phyloP scores from a whole-genome alignment of 2,888 invertebrate species.

The Parnassius apollo region DNA sequence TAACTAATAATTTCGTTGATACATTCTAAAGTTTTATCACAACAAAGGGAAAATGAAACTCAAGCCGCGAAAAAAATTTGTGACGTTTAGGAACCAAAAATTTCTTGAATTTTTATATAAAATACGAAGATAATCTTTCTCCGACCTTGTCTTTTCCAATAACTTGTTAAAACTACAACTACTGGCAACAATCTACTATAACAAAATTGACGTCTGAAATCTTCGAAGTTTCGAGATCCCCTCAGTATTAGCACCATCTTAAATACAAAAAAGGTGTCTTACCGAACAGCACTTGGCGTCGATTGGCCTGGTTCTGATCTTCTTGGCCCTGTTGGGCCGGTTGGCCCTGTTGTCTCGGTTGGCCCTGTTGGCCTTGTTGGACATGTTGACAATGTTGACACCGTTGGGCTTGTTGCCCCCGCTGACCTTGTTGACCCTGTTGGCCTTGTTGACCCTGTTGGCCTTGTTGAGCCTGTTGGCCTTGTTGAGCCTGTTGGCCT shows the following conservation, averaged over 20 bases:
- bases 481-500: background rate
- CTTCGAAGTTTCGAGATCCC: background rate
- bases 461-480: background rate
- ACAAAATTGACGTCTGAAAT: background rate
- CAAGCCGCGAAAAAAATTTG: too few relatives aligned
- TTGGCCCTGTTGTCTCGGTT: background rate
- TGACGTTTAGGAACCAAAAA: too few relatives aligned
- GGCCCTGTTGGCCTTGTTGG: background rate
- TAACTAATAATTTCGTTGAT: too few relatives aligned
- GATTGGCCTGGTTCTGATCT: slow-evolving; percentile 35
- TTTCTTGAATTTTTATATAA: too few relatives aligned
- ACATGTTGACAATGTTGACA: too few relatives aligned
- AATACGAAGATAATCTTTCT: too few relatives aligned
- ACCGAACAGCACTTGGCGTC: slow-evolving; percentile 17
- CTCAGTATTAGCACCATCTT: background rate
- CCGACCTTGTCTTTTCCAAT: too few relatives aligned
- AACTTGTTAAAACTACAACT: too few relatives aligned
- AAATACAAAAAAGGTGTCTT: background rate
- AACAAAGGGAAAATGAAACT: too few relatives aligned
- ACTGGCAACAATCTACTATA: background rate
- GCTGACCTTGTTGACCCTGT: background rate
- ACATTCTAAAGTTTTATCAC: too few relatives aligned
- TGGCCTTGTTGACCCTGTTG: background rate
- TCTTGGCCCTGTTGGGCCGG: background rate
- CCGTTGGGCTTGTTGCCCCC: background rate